These are phyloP conservation scores for Hoplias malabaricus DNA, from an alignment of 2,113 vertebrate genomes.

Conservation along the genomic window DNA sequence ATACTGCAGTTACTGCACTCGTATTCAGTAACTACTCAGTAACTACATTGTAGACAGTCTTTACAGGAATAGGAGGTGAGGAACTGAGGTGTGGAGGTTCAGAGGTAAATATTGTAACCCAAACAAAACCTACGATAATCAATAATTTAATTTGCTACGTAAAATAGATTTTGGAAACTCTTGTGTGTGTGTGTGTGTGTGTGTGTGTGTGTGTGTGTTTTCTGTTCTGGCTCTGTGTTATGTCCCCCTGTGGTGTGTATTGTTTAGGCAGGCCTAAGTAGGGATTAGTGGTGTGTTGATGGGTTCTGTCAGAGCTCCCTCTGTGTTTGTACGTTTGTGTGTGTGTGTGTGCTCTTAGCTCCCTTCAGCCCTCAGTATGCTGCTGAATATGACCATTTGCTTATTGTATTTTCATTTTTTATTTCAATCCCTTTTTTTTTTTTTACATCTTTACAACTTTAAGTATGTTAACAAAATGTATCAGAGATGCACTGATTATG, in stretches of 20 bases:
- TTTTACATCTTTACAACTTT: no score
- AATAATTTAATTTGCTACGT: background rate
- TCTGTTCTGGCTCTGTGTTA: constrained; percentile 43
- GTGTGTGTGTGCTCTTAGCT: constrained; percentile 40
- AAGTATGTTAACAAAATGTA: no score
- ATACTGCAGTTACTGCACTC: no score
- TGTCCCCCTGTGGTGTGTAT: constrained; percentile 36
- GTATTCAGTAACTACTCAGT: no score
- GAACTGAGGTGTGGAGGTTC: no score
- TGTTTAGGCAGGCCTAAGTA: constrained; percentile 69
- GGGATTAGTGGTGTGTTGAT: constrained; percentile 73
- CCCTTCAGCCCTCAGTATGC: background rate
- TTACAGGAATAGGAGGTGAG: no score
- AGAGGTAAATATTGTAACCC: no score
- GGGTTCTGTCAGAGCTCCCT: constrained; percentile 66
- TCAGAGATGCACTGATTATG: no score
- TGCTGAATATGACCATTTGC: background rate
- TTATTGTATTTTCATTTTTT: background rate
- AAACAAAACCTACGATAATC: no score
- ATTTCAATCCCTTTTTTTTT: background rate
- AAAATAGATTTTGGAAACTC: background rate
- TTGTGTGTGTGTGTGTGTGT: constrained; percentile 18
- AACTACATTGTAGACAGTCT: no score
- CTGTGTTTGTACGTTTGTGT: constrained; percentile 43
- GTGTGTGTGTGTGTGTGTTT: constrained; percentile 25